Conservation (phyloP, 2,113 vertebrate genomes). For the Dinomys branickii region DNA sequence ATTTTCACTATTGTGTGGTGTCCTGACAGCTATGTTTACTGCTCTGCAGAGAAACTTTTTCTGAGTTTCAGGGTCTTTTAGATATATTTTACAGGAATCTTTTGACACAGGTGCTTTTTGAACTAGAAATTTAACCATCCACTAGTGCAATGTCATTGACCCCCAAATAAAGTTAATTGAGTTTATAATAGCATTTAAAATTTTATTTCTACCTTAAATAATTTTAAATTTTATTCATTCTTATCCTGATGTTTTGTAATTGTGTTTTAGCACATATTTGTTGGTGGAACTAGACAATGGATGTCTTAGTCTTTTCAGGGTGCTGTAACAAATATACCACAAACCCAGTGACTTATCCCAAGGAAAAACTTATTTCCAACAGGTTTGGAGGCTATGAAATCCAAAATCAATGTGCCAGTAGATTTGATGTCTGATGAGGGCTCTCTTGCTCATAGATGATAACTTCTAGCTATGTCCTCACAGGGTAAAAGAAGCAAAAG, state of each 20-base stretch:
- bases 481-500: background rate
- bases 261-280: background rate
- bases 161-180: slow-evolving; percentile 15
- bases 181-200: background rate
- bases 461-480: background rate
- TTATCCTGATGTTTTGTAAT: background rate
- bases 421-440: background rate
- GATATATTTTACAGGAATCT: background rate
- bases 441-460: background rate
- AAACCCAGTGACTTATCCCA: background rate
- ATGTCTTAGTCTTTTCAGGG: background rate
- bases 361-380: background rate
- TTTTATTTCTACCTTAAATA: background rate
- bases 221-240: slow-evolving; percentile 27
- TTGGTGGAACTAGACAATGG: background rate
- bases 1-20: background rate
- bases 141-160: background rate
- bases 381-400: background rate
- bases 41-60: slow-evolving; percentile 24
- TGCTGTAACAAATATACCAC: background rate
- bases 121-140: slow-evolving; percentile 20
- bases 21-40: slow-evolving; percentile 16
- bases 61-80: background rate
- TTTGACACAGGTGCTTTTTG: slow-evolving; percentile 24
- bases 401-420: background rate